These are phyloP conservation scores for Calidris pygmaea DNA, from an alignment of 2,113 vertebrate species.

Conservation along the genomic window DNA sequence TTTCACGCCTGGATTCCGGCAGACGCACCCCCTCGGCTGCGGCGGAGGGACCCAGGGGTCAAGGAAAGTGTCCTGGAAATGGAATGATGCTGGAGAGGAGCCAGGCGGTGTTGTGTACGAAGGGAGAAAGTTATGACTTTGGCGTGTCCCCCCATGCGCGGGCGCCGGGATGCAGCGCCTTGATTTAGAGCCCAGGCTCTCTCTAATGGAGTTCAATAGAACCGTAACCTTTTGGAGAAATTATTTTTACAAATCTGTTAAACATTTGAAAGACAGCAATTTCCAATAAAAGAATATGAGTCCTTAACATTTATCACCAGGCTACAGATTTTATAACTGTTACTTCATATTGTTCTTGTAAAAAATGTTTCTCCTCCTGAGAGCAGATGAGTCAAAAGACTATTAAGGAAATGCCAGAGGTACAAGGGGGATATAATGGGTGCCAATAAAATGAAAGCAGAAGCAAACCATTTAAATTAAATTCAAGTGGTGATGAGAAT, in stretches of 20 bases:
- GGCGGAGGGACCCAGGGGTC: constrained; percentile 56
- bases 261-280: constrained; percentile 63
- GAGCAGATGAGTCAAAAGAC: constrained; percentile 54
- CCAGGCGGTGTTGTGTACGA: not conserved
- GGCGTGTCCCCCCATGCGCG: not conserved
- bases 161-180: not conserved
- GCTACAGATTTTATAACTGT: constrained; percentile 51
- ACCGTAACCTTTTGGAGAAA: constrained; percentile 60
- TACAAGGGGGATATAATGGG: not conserved
- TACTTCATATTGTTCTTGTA: constrained; percentile 58
- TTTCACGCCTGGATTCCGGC: constrained; percentile 84
- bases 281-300: constrained; percentile 60
- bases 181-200: constrained; percentile 46
- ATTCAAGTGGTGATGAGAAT: constrained; percentile 39
- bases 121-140: constrained; percentile 38
- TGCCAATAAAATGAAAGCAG: constrained; percentile 25
- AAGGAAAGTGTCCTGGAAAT: constrained; percentile 62
- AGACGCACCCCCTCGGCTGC: constrained; percentile 33
- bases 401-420: constrained; percentile 35
- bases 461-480: constrained; percentile 13
- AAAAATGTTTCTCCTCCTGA: constrained; percentile 51
- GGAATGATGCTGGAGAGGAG: constrained; percentile 43
- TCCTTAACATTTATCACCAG: constrained; percentile 57
- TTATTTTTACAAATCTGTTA: constrained; percentile 71
- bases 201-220: constrained; percentile 21